Base-by-base conservation (phyloP, 1,140 invertebrate species). In the Platyscapa corneri region DNA sequence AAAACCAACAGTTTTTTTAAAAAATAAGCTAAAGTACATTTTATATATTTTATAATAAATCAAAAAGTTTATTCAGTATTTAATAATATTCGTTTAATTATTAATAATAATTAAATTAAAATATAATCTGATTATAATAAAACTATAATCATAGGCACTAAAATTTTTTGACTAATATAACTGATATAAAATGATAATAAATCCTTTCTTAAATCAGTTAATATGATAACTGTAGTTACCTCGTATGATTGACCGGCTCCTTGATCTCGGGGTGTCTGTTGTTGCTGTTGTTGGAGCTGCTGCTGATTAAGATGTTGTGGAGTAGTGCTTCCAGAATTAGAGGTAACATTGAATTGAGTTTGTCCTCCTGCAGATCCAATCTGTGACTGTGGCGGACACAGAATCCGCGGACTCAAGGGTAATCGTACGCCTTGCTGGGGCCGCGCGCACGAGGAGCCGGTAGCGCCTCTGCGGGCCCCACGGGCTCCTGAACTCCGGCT, bases 401-500 rank as follows among this genome's bases (percentile, higher is more conserved):
- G 86, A 76, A 88, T 90, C 86, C 89, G 90, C 42, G 89, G 88
- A 87, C 89, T 90, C 84, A 91, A 85, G 46, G 90, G 88, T 87
- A 91, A 34, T 77, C 90, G 86, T 77, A 89, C 89, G 84, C 87
- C 86, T 74, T 34, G 65, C 20, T 53, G 37, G 88, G 77, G 53
- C 88, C 18, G 76, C 42, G 64, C 14, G n/a, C 49, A 7, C 37
- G 88, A 88, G 88, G 90, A 81, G 79, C 90, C 89, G 88, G 37
- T 6, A 37, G 84, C 85, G 80, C 86, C 88, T 85, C 89, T 88
- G 86, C 90, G 90, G 90, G 89, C 89, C 90, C 88, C 87, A 46
- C 90, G 90, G 89, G 90, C 89, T 84, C 88, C 89, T 88, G 89
- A 90, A 88, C 90, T 89, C 87, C 87, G 89, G 89, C 89, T 92